A percentile compares a stretch with the other conserved stretches of the same genome.
Conservation (phyloP, 2,113 vertebrate genomes). For the Stegostoma tigrinum region DNA sequence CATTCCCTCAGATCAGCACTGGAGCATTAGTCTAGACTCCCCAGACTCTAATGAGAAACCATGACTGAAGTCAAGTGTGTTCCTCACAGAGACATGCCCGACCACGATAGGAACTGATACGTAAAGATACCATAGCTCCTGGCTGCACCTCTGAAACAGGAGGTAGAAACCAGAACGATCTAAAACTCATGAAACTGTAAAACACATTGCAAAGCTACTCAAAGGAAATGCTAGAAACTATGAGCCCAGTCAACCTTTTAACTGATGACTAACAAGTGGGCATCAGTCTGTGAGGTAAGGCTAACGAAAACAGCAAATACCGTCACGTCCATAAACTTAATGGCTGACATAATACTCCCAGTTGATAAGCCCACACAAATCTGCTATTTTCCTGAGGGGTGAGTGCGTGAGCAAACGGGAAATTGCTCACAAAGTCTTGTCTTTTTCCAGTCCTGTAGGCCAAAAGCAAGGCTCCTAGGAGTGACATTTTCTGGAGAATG, state of each 20-base stretch:
- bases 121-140: not conserved
- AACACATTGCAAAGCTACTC: not conserved
- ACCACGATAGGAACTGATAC: not conserved
- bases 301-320: not conserved
- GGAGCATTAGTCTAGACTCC: not conserved
- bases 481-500: not conserved
- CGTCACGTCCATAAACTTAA: not conserved
- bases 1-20: not conserved
- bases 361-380: not conserved
- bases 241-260: not conserved
- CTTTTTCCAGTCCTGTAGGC: not conserved
- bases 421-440: not conserved
- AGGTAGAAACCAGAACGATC: not conserved
- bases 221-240: no score
- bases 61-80: not conserved
- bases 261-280: not conserved
- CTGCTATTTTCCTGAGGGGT: not conserved
- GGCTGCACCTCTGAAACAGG: not conserved
- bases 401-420: not conserved
- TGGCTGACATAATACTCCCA: not conserved
- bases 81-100: not conserved
- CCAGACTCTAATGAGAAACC: no score
- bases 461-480: not conserved
- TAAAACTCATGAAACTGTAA: not conserved
- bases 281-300: not conserved